A percentile compares a stretch with the other conserved stretches of the same genome.
phyloP scores from a whole-genome alignment of 2,888 invertebrate species.

The Diplazon laetatorius region DNA sequence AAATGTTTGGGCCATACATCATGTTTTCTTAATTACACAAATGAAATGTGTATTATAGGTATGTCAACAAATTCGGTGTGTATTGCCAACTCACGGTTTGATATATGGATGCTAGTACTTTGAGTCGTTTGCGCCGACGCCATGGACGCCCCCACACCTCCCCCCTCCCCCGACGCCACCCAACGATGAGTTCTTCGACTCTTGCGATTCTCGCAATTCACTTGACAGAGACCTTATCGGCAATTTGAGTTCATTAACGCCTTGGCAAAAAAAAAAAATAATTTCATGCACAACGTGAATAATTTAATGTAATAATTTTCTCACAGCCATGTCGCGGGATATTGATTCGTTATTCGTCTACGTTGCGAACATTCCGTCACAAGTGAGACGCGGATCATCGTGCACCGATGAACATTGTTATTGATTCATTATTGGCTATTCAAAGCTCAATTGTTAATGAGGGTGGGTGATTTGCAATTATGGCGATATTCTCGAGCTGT shows the following conservation, averaged over 20 bases:
- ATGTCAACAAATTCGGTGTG: slow-evolving; percentile 76
- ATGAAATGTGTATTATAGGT: slow-evolving; percentile 78
- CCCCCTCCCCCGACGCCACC: background rate
- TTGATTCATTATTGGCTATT: slow-evolving; percentile 4
- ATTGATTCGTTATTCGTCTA: background rate
- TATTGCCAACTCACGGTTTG: slow-evolving; percentile 62
- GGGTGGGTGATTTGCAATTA: slow-evolving; percentile 3
- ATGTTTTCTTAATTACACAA: slow-evolving; percentile 78
- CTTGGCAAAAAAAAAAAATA: slow-evolving; percentile 25
- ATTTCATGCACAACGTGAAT: slow-evolving; percentile 13
- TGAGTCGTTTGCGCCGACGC: slow-evolving; percentile 10
- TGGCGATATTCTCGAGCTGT: background rate
- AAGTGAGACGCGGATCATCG: background rate
- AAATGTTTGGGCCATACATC: slow-evolving; percentile 78
- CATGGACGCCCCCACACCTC: background rate
- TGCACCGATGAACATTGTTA: background rate
- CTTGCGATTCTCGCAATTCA: slow-evolving; percentile 22
- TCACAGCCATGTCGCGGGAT: background rate
- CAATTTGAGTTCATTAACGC: slow-evolving; percentile 41
- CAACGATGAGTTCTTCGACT: background rate
- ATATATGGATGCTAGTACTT: slow-evolving; percentile 59
- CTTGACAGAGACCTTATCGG: slow-evolving; percentile 25
- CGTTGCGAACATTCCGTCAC: background rate
- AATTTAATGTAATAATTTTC: slow-evolving; percentile 30
- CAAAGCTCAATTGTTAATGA: no score